Base-by-base conservation (phyloP, 2,113 vertebrate species). In the Vulpes vulpes region DNA sequence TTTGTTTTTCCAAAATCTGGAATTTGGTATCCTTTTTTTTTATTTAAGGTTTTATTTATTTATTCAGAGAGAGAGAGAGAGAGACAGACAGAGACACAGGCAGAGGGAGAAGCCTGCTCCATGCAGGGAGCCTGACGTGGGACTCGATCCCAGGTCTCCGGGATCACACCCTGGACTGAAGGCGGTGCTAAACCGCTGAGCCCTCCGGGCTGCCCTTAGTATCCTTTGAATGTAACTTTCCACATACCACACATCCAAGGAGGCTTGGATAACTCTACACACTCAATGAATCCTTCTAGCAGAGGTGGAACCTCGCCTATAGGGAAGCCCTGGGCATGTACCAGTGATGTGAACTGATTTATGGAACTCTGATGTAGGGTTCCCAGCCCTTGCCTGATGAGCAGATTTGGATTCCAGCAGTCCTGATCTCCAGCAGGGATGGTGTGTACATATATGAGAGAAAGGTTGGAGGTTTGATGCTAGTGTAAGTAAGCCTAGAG, bases 401-500 rank as follows among this genome's bases (percentile, higher is more conserved):
- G 73, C 27, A 60, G 73, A 62, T 74, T 17, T 81, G 55, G 60
- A 57, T 74, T 10, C 22, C 43, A 38, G 71, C 8, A 64, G 53
- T 32, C 11, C 67, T 38, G n/a, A 14, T 20, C 76, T 90, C 23
- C 10, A 25, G 8, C 9, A 8, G 81, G 27, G 19, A 6, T 73
- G 23, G 11, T 17, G 23, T 38, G 59, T 53, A 60, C 1, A 0
- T 0, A 0, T 25, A 76, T 16, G n/a, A 17, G 55, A 10, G 71
- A 30, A 27, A 38, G 49, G 8, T 12, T 15, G 1, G 20, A 17
- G 53, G 64, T 65, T 49, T 57, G 94, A 17, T 82, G 74, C 89
- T 49, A 15, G 1, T 11, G 43, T 62, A 55, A 85, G 51, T 51
- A 65, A 85, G 19, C 32, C 53, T 30, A 32, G 8, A 76, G 6